A percentile compares a stretch with the other conserved stretches of the same genome.
Conservation (phyloP, 2,888 invertebrate species). For the Abrostola triplasia region DNA sequence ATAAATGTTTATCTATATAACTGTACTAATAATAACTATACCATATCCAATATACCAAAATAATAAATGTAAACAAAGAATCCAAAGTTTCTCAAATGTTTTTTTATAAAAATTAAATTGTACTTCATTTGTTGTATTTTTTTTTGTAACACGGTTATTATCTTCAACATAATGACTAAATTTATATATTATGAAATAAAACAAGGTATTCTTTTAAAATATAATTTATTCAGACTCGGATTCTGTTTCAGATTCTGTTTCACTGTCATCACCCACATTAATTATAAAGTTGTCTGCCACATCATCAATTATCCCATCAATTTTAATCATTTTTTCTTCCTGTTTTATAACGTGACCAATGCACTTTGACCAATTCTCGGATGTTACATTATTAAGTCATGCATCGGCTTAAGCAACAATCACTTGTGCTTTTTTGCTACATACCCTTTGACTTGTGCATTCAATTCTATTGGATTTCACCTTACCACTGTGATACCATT, state of each 20-base stretch:
- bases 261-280: slow-evolving; percentile 1
- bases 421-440: not conserved
- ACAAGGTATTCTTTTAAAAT: not conserved
- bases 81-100: no score
- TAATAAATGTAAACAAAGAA: no score
- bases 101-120: not conserved
- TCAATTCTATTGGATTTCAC: not conserved
- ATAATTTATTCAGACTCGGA: not conserved
- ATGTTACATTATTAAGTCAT: not conserved
- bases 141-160: not conserved
- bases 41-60: no score
- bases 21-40: no score
- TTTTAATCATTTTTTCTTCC: slow-evolving; percentile 1
- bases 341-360: slow-evolving; percentile 4
- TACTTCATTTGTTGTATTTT: not conserved
- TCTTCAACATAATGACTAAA: not conserved
- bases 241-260: not conserved
- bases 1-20: no score
- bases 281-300: slow-evolving; percentile 3
- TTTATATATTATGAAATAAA: not conserved
- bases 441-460: no score
- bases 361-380: slow-evolving; percentile 2
- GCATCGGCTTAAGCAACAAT: slow-evolving; percentile 2
- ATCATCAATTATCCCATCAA: slow-evolving; percentile 6
- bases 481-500: not conserved